Evolutionary conservation across 2,888 invertebrate species (phyloP).

Genomic region (Oegoconia quadripuncta): DNA sequence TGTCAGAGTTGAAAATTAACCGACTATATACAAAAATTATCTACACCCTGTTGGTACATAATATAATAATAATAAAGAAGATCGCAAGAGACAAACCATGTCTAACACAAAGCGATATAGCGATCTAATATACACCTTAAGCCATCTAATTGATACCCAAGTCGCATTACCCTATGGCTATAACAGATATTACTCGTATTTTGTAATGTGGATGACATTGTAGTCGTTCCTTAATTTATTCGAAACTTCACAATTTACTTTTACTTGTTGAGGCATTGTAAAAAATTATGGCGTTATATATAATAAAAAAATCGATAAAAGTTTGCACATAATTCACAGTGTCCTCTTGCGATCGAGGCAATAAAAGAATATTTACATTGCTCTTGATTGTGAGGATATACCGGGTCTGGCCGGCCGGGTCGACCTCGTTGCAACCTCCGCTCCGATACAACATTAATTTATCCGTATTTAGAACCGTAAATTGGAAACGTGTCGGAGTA

Average conservation of each 20-base stretch:
- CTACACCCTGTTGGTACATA: too few relatives aligned
- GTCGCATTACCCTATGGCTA: constrained; percentile 15
- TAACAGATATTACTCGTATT: too few relatives aligned
- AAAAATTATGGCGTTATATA: constrained; percentile 39
- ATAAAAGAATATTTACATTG: constrained; percentile 43
- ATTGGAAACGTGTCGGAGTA: constrained; percentile 42
- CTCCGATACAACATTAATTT: constrained; percentile 45
- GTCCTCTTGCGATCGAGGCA: constrained; percentile 41
- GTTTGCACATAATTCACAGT: constrained; percentile 45
- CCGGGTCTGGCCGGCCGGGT: constrained; percentile 27
- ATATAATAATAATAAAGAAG: too few relatives aligned
- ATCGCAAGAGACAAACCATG: too few relatives aligned
- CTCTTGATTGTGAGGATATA: constrained; percentile 31
- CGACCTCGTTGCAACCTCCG: constrained; percentile 45
- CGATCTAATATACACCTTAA: too few relatives aligned
- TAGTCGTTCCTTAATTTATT: too few relatives aligned
- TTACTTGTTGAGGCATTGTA: too few relatives aligned
- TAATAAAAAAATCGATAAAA: constrained; percentile 48
- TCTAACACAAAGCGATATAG: too few relatives aligned
- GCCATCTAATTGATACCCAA: too few relatives aligned
- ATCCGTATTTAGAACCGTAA: constrained; percentile 43
- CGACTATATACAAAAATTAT: too few relatives aligned
- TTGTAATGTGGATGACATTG: too few relatives aligned
- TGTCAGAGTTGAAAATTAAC: too few relatives aligned
- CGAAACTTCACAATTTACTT: constrained; percentile 23